Conservation (phyloP, 2,797 vertebrate species). For the Taeniopygia guttata region DNA sequence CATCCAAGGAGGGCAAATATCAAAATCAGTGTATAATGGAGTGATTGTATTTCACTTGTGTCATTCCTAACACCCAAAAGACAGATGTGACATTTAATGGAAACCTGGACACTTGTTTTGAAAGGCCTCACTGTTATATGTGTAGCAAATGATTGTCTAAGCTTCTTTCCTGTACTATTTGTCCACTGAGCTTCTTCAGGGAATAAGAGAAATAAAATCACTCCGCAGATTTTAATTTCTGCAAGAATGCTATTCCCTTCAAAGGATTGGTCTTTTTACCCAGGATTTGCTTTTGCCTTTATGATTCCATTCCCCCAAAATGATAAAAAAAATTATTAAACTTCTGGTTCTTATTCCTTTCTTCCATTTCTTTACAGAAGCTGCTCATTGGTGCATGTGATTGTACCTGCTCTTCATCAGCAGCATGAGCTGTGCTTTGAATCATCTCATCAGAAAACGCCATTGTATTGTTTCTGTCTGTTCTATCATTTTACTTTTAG, state of each 20-base stretch:
- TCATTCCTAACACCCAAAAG: not conserved
- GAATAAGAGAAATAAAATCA: not conserved
- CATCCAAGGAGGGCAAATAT: not conserved
- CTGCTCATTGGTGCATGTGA: not conserved
- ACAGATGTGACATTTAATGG: not conserved
- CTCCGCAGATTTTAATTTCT: not conserved
- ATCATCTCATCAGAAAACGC: not conserved
- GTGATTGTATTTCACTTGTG: not conserved
- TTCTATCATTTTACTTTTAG: not conserved
- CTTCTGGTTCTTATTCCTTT: not conserved
- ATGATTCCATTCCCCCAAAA: not conserved
- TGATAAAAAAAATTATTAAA: not conserved
- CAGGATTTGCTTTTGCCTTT: not conserved
- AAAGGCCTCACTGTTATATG: rapidly evolving
- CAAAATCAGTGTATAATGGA: not conserved
- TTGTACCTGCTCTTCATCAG: not conserved
- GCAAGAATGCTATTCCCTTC: not conserved
- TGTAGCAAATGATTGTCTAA: not conserved
- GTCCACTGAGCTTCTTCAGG: not conserved
- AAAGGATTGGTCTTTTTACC: not conserved
- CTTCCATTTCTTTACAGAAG: not conserved
- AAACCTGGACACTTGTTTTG: not conserved
- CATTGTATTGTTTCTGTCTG: not conserved
- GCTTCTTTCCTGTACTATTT: not conserved
- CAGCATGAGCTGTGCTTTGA: not conserved